Evolutionary conservation across 1,140 invertebrate species (phyloP).

Genomic region (Phenacoccus solenopsis): DNA sequence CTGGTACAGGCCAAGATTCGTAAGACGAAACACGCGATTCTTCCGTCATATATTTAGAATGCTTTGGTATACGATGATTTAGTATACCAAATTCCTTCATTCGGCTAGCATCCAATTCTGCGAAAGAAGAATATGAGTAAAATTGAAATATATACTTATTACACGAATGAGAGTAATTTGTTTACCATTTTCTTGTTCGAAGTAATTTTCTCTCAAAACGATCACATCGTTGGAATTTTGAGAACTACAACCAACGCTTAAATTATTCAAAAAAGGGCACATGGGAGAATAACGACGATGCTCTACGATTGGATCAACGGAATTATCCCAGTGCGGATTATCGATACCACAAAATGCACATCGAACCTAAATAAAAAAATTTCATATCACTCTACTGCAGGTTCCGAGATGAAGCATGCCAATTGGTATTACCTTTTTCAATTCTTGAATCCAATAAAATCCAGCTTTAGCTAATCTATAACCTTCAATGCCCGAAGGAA

Average conservation of each 20-base stretch:
- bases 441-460: conserved; percentile 55
- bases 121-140: neutral
- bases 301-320: conserved; percentile 59
- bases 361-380: conserved; percentile 44
- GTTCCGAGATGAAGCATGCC: neutral
- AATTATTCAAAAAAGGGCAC: conserved; percentile 43
- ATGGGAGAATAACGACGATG: conserved; percentile 56
- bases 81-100: conserved; percentile 46
- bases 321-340: conserved; percentile 53
- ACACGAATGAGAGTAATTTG: neutral
- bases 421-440: conserved; percentile 38
- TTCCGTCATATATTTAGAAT: conserved; percentile 45
- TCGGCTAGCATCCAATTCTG: conserved; percentile 22
- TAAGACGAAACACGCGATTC: conserved; percentile 51
- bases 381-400: neutral
- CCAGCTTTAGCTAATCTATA: conserved; percentile 63
- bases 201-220: conserved; percentile 22
- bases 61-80: conserved; percentile 44
- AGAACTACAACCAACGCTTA: conserved; percentile 19
- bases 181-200: conserved; percentile 19
- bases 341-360: conserved; percentile 71
- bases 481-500: conserved; percentile 44
- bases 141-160: neutral
- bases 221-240: conserved; percentile 21
- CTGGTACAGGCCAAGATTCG: conserved; percentile 44